Evolutionary conservation across 2,797 vertebrate genomes (phyloP).

Genomic region (Danio aesculapii): DNA sequence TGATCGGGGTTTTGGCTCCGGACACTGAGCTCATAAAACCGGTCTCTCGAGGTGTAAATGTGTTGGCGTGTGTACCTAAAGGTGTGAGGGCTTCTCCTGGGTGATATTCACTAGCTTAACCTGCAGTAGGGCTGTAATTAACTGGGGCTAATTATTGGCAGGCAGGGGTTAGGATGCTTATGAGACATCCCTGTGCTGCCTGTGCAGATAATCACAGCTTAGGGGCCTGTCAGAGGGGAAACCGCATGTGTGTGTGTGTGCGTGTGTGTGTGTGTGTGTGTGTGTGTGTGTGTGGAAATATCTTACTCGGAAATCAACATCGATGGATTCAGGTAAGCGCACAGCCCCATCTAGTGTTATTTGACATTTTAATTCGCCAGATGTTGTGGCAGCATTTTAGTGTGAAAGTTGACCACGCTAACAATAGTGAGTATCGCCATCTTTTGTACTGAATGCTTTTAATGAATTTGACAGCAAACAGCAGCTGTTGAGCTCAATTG

Average conservation of each 20-base stretch:
- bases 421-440: neutral
- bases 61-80: constrained; percentile 69
- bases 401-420: constrained; percentile 1
- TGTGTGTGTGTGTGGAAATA: constrained; percentile 25
- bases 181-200: constrained; percentile 78
- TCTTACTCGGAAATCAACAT: neutral
- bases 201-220: constrained; percentile 87
- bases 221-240: constrained; percentile 72
- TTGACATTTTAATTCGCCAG: neutral
- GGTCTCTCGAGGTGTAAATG: constrained; percentile 80
- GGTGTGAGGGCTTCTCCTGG: constrained; percentile 73
- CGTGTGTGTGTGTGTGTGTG: too few relatives aligned
- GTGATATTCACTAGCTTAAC: constrained; percentile 82
- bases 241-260: constrained; percentile 19
- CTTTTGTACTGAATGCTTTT: constrained; percentile 1
- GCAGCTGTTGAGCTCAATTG: constrained; percentile 46
- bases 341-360: constrained; percentile 15
- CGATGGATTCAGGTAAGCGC: constrained; percentile 7
- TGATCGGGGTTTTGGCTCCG: constrained; percentile 69
- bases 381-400: constrained; percentile 1
- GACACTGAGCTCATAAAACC: constrained; percentile 91
- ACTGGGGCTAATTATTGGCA: constrained; percentile 94
- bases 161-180: constrained; percentile 76
- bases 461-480: constrained; percentile 44
- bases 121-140: constrained; percentile 95